A percentile compares a stretch with the other conserved stretches of the same genome.
Conservation (phyloP, 2,888 invertebrate genomes). For the Pyrrhosoma nymphula region DNA sequence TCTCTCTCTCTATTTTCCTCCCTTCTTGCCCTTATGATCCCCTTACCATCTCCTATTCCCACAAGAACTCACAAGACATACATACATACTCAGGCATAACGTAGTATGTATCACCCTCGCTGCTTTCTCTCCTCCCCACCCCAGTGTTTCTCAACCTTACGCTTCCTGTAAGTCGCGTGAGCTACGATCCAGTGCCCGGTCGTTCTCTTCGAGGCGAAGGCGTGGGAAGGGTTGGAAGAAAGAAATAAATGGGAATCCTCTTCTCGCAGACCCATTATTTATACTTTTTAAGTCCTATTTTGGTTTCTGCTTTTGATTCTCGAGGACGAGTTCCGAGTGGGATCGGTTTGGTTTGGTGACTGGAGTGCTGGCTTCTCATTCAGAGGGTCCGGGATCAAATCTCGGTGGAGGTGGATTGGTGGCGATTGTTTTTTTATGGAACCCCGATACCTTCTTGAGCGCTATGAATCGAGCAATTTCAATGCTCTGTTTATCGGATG, state of each 20-base stretch:
- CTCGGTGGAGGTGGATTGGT: too few relatives aligned
- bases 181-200: not conserved
- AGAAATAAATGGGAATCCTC: not conserved
- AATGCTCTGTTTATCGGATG: too few relatives aligned
- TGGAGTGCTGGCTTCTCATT: too few relatives aligned
- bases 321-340: not conserved
- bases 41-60: not conserved
- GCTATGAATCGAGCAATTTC: too few relatives aligned
- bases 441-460: too few relatives aligned
- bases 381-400: too few relatives aligned
- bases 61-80: not conserved
- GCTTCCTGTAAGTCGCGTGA: not conserved
- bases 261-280: not conserved
- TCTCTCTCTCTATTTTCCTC: not conserved
- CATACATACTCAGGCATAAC: not conserved
- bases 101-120: not conserved
- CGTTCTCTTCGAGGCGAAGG: slow-evolving; percentile 20
- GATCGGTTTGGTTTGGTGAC: not conserved
- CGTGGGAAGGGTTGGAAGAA: not conserved
- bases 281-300: not conserved
- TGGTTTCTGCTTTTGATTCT: not conserved
- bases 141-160: not conserved
- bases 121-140: not conserved
- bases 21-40: not conserved
- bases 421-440: too few relatives aligned